Percentiles rank a stretch among this genome's conserved stretches.
Evolutionary conservation across 2,888 invertebrate species (phyloP).

Genomic region (Steinernema scapterisci): DNA sequence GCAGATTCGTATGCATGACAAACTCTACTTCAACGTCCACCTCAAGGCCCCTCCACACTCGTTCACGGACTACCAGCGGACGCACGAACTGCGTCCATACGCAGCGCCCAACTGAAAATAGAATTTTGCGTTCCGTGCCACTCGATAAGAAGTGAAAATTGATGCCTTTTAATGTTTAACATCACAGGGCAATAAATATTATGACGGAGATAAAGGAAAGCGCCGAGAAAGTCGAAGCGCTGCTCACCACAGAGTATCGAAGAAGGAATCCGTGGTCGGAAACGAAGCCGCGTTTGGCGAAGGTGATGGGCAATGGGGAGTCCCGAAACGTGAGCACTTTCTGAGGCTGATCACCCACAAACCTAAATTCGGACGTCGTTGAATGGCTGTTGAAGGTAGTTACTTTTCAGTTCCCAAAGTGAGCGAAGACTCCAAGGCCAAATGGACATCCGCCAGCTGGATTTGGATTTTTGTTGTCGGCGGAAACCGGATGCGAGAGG

Average conservation of each 20-base stretch:
- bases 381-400: neutral
- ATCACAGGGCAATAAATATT: neutral
- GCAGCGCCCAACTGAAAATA: neutral
- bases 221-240: neutral
- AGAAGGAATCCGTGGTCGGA: neutral
- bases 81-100: neutral
- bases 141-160: neutral
- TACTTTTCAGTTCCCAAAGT: neutral
- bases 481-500: neutral
- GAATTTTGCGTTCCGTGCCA: neutral
- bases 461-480: neutral
- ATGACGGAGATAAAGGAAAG: neutral
- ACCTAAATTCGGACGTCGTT: neutral
- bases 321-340: neutral
- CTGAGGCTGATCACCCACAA: neutral
- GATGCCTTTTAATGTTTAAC: neutral
- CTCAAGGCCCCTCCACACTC: neutral
- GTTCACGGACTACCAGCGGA: neutral
- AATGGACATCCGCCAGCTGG: neutral
- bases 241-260: neutral
- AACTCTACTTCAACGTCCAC: conserved; percentile 10
- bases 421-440: neutral
- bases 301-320: neutral
- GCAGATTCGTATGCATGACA: neutral
- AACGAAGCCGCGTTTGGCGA: neutral